Evolutionary conservation across 2,113 vertebrate genomes (phyloP).

Genomic region (Ciconia boyciana): DNA sequence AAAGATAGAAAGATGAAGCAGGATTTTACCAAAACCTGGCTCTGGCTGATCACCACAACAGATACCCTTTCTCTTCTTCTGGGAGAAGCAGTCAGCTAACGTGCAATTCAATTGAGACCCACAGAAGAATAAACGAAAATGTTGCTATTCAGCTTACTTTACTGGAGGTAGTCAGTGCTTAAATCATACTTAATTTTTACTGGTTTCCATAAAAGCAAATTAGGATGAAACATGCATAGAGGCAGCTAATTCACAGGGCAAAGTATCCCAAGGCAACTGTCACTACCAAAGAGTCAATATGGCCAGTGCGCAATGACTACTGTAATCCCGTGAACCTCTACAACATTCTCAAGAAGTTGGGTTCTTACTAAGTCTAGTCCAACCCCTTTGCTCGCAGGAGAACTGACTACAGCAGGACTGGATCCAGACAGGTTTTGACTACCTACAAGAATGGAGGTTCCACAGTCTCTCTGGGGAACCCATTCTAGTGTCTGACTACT

Average conservation of each 20-base stretch:
- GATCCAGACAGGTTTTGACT: not conserved
- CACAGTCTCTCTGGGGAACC: not conserved
- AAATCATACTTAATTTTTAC: not conserved
- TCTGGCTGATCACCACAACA: not conserved
- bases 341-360: not conserved
- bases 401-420: not conserved
- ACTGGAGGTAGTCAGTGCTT: not conserved
- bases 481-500: not conserved
- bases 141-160: not conserved
- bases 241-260: not conserved
- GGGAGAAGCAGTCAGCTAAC: not conserved
- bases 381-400: not conserved
- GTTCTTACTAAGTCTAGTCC: not conserved
- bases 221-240: not conserved
- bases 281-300: not conserved
- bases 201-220: not conserved
- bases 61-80: not conserved
- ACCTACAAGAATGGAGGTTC: not conserved
- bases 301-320: not conserved
- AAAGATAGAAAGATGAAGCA: not conserved
- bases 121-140: rapidly evolving
- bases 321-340: not conserved
- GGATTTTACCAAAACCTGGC: not conserved
- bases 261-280: not conserved
- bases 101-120: not conserved